phyloP scores from a whole-genome alignment of 2,113 vertebrate genomes.

The Danionella cerebrum region DNA sequence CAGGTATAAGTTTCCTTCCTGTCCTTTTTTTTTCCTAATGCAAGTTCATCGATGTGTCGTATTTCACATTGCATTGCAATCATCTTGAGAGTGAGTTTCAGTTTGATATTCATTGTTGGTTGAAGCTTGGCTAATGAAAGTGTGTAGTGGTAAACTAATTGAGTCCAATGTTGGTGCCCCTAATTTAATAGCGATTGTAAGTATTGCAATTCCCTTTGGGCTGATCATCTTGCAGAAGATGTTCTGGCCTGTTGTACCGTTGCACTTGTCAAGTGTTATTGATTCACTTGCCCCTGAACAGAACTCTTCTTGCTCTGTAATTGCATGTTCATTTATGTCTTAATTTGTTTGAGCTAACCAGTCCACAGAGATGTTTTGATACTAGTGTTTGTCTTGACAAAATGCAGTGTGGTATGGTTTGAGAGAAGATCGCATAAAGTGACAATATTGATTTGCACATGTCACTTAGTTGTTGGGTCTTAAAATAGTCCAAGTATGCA shows the following conservation, averaged over 20 bases:
- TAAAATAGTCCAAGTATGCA: constrained; percentile 3
- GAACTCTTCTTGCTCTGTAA: constrained; percentile 16
- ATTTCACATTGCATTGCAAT: background rate
- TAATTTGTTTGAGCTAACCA: constrained; percentile 20
- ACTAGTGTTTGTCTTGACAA: background rate
- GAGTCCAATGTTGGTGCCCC: constrained; percentile 12
- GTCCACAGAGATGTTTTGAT: constrained; percentile 10
- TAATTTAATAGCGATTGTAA: constrained; percentile 14
- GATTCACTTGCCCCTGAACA: constrained; percentile 31
- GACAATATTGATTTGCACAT: background rate
- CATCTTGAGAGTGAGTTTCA: background rate
- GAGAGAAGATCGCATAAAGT: background rate
- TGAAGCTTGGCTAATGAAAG: background rate
- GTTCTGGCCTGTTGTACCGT: constrained; percentile 9
- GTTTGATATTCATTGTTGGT: background rate
- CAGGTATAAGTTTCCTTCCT: constrained; percentile 28
- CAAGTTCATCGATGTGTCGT: background rate
- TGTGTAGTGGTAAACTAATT: constrained; percentile 1
- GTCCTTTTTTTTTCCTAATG: background rate
- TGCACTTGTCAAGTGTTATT: constrained; percentile 29
- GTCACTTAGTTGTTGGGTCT: constrained; percentile 14
- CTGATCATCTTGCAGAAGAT: constrained; percentile 16
- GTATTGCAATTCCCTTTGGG: constrained; percentile 8
- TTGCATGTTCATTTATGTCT: constrained; percentile 20
- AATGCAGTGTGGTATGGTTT: background rate